Evolutionary conservation across 2,888 invertebrate species (phyloP).

Genomic region (Punctoribates punctum): DNA sequence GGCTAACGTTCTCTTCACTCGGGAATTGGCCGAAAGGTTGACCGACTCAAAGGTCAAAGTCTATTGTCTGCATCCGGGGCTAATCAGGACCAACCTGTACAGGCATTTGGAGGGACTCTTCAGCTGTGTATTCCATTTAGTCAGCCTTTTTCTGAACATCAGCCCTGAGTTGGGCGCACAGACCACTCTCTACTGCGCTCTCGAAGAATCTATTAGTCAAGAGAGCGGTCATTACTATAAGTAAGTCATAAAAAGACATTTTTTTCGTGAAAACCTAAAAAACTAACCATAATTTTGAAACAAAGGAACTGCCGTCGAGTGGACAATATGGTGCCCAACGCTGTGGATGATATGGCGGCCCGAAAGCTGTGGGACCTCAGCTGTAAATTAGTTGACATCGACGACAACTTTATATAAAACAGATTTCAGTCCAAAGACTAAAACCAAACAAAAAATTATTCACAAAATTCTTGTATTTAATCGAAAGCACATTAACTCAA

Average conservation of each 20-base stretch:
- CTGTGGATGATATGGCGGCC: slow-evolving; percentile 45
- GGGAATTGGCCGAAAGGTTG: slow-evolving; percentile 51
- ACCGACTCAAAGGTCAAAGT: slow-evolving; percentile 54
- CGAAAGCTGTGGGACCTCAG: slow-evolving; percentile 48
- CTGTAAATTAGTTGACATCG: slow-evolving; percentile 42
- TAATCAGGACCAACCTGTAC: slow-evolving; percentile 53
- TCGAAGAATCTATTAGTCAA: slow-evolving; percentile 49
- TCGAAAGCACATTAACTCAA: background rate
- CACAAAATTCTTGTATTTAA: background rate
- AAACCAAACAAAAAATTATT: background rate
- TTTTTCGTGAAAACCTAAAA: too few relatives aligned
- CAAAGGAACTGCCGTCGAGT: slow-evolving; percentile 40
- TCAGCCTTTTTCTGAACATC: slow-evolving; percentile 46
- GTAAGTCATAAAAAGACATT: too few relatives aligned
- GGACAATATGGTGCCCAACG: slow-evolving; percentile 33
- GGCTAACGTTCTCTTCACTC: slow-evolving; percentile 53
- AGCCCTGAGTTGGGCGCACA: slow-evolving; percentile 61
- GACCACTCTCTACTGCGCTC: slow-evolving; percentile 66
- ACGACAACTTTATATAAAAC: slow-evolving; percentile 45
- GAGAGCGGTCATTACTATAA: background rate
- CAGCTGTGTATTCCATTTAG: slow-evolving; percentile 38
- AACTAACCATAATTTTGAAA: too few relatives aligned
- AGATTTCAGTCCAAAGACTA: background rate
- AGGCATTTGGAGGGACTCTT: slow-evolving; percentile 53
- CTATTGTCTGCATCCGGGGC: slow-evolving; percentile 56